These are phyloP conservation scores for Linnaemya vulpina DNA, from an alignment of 2,888 invertebrate genomes.

Conservation along the genomic window DNA sequence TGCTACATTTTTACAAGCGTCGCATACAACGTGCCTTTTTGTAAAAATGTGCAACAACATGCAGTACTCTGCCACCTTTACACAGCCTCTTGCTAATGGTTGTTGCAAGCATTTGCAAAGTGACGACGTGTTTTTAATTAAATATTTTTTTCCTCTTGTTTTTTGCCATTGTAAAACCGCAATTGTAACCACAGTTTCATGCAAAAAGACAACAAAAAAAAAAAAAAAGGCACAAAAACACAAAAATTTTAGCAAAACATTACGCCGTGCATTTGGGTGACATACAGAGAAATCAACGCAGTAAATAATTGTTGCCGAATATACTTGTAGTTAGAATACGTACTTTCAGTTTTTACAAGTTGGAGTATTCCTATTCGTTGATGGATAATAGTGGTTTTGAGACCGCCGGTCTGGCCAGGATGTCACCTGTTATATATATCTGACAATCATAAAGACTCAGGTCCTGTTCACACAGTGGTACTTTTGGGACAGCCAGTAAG, in stretches of 20 bases:
- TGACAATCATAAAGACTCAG: too few relatives aligned
- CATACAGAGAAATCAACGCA: not conserved
- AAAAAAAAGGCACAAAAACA: not conserved
- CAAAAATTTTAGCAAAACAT: conserved; percentile 16
- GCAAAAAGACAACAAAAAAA: not conserved
- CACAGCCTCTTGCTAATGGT: conserved; percentile 55
- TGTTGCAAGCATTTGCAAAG: conserved; percentile 54
- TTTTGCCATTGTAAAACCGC: conserved; percentile 40
- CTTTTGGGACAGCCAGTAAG: too few relatives aligned
- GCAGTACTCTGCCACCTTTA: conserved; percentile 53
- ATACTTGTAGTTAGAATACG: too few relatives aligned
- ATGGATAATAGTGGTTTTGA: not conserved
- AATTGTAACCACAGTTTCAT: conserved; percentile 44
- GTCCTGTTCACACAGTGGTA: too few relatives aligned
- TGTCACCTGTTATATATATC: too few relatives aligned
- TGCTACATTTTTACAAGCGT: not conserved
- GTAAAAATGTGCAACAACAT: conserved; percentile 43
- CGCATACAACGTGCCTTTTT: not conserved
- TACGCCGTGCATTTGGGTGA: not conserved
- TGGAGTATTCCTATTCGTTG: too few relatives aligned
- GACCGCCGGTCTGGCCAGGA: not conserved
- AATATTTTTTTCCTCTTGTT: conserved; percentile 40
- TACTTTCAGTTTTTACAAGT: too few relatives aligned
- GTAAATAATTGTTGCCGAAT: not conserved
- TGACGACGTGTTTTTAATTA: conserved; percentile 66